Base-by-base conservation (phyloP, 2,888 invertebrate genomes). In the Latrodectus elegans region DNA sequence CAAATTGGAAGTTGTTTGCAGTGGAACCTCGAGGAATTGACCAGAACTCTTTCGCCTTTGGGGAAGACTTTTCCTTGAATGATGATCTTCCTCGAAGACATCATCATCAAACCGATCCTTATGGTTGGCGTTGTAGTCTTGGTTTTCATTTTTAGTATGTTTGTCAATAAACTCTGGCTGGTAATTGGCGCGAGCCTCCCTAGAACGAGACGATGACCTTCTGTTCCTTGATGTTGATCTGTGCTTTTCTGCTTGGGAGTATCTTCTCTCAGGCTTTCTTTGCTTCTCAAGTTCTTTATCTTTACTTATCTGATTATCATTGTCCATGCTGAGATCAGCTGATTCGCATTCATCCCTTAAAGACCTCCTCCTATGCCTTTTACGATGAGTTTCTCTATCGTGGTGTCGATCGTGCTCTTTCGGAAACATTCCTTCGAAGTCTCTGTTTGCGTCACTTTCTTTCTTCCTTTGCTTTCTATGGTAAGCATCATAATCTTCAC, bases 1-100 rank as follows among this genome's bases (percentile, higher is more conserved):
- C 8, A 26, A 15, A 76, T n/a, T n/a, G 17, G 64, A 9, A 17
- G 68, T 60, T 3, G 60, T 51, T 51, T 38, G 80, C 0, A 38
- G 51, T 17, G 86, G 86, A 6, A 87, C 86, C 49, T 87, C 86
- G 12, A 87, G 38, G 49, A 87, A 87, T 17, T 77, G 55, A 1
- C 52, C 81, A 14, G 86, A 87, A 26, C 81, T 77, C 26, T 49
- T 77, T 9, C 81, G 72, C 49, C 26, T 53, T 10, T 52, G 14
- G 17, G 22, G 75, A 6, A 17, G n/a, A n/a, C 72, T 55, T 12
- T 72, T n/a, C 15, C 73, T 72, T 4, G 76, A 77, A 38, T 38
- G 38, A 6, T 38, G 38, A 38, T 38, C 38, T 38, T 38, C 38
- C 4, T 38, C 38, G 38, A 38, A 38, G 38, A 38, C 38, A 49